Conservation (phyloP, 2,888 invertebrate genomes). For the Acanthosepion esculentum region DNA sequence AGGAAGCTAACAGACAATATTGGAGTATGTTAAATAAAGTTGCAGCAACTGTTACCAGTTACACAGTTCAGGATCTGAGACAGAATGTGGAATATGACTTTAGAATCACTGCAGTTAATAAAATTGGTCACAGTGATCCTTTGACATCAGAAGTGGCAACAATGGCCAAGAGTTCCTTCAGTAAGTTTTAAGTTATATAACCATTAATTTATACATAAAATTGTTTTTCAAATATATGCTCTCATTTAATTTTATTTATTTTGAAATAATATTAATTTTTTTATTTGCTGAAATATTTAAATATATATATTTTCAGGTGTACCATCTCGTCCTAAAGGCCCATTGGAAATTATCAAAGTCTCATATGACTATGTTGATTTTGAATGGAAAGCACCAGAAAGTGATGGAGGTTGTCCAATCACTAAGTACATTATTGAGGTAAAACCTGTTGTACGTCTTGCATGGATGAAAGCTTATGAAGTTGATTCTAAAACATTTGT, state of each 20-base stretch:
- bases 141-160: conserved; percentile 67
- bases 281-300: neutral
- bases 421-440: conserved; percentile 63
- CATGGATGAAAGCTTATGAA: conserved; percentile 52
- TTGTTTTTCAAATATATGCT: neutral
- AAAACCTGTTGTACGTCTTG: conserved; percentile 79
- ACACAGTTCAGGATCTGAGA: conserved; percentile 71
- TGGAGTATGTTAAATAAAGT: conserved; percentile 89
- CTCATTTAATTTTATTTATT: neutral
- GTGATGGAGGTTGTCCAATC: conserved; percentile 67
- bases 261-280: neutral
- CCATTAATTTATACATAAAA: neutral
- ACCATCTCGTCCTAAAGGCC: conserved; percentile 58
- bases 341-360: conserved; percentile 51
- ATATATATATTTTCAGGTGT: conserved; percentile 54
- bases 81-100: conserved; percentile 73
- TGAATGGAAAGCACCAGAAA: conserved; percentile 64
- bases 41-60: conserved; percentile 78
- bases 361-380: conserved; percentile 62
- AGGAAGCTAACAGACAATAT: conserved; percentile 76
- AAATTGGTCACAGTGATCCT: conserved; percentile 72
- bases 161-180: conserved; percentile 66
- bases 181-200: conserved; percentile 59
- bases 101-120: conserved; percentile 74
- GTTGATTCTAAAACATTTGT: conserved; percentile 58